phyloP scores from a whole-genome alignment of 2,113 vertebrate species.

The Paratilapia polleni region DNA sequence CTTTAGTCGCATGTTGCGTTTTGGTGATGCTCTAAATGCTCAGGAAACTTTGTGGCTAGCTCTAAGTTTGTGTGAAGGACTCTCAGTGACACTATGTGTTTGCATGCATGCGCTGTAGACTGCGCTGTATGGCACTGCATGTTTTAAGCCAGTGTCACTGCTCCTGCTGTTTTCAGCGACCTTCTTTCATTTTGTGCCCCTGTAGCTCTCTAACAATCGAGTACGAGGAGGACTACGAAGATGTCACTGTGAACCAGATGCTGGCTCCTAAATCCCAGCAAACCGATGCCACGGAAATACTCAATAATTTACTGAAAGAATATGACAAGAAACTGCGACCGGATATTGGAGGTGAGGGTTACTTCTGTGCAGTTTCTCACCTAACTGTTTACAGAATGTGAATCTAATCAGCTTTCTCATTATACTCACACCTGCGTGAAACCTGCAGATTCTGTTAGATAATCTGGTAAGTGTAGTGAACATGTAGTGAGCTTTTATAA shows the following conservation, averaged over 20 bases:
- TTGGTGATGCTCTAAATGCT: background rate
- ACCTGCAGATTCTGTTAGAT: background rate
- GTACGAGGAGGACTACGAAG: slow-evolving; percentile 90
- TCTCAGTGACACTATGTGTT: background rate
- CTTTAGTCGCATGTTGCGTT: background rate
- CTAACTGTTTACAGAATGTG: background rate
- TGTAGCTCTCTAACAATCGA: slow-evolving; percentile 84
- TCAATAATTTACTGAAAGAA: slow-evolving; percentile 92
- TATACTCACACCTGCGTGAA: background rate
- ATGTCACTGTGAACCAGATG: slow-evolving; percentile 89
- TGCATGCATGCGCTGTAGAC: background rate
- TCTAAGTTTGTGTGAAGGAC: background rate
- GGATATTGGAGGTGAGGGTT: slow-evolving; percentile 90
- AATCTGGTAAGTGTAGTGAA: background rate
- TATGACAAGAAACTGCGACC: slow-evolving; percentile 96
- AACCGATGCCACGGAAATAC: slow-evolving; percentile 90
- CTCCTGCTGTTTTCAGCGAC: background rate
- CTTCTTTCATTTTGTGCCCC: slow-evolving; percentile 30
- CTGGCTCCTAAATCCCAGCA: slow-evolving; percentile 90
- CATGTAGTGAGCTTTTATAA: background rate
- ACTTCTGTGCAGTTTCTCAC: background rate
- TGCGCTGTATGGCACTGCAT: background rate
- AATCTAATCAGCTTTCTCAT: background rate
- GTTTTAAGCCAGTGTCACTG: background rate
- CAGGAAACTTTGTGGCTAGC: slow-evolving; percentile 1